phyloP scores from a whole-genome alignment of 1,140 invertebrate genomes.

The Hesperophylax magnus region DNA sequence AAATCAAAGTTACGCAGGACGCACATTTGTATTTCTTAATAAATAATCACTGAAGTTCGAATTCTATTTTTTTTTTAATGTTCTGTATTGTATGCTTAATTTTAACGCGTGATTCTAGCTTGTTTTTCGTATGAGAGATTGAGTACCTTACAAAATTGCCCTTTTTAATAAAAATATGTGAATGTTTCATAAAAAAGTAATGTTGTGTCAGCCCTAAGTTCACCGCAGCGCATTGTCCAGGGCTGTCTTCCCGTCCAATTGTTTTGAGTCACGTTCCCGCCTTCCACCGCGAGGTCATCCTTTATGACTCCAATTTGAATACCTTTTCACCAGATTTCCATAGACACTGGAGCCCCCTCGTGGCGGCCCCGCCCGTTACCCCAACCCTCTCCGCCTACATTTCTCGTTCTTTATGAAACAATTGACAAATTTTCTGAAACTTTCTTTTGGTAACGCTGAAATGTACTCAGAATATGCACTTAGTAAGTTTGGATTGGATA shows the following conservation, averaged over 20 bases:
- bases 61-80: too few species aligned
- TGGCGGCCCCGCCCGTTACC: background rate
- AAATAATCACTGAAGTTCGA: too few species aligned
- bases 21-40: too few species aligned
- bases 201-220: too few species aligned
- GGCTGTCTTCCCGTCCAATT: constrained; percentile 51
- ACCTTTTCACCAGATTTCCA: constrained; percentile 58
- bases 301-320: constrained; percentile 58
- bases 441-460: background rate
- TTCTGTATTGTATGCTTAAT: too few species aligned
- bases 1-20: too few species aligned
- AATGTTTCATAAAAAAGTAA: too few species aligned
- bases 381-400: background rate
- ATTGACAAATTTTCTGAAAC: constrained; percentile 13
- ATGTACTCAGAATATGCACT: background rate
- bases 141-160: too few species aligned
- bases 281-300: constrained; percentile 57
- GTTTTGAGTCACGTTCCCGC: constrained; percentile 57
- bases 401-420: constrained; percentile 34
- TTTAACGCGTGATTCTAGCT: too few species aligned
- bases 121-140: too few species aligned
- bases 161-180: too few species aligned
- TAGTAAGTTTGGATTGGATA: too few species aligned
- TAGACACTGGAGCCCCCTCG: constrained; percentile 53
- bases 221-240: constrained; percentile 36